These are phyloP conservation scores for Parnassius smintheus DNA, from an alignment of 2,888 invertebrate species.

Conservation along the genomic window DNA sequence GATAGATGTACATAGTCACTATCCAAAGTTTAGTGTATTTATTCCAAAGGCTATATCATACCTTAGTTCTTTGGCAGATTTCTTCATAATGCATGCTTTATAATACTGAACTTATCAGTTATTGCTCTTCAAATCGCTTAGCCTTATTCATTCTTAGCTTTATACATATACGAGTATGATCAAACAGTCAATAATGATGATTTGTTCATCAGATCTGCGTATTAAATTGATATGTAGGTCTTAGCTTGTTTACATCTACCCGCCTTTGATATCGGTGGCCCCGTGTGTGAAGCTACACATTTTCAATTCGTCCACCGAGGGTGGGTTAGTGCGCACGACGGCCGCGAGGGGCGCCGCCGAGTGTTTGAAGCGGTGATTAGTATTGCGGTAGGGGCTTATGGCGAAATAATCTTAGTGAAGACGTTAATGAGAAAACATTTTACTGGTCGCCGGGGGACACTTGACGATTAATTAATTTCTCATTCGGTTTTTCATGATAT, in stretches of 20 bases:
- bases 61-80: no score
- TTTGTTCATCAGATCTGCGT: slow-evolving; percentile 7
- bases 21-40: no score
- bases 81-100: no score
- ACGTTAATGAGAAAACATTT: slow-evolving; percentile 68
- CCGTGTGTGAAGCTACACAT: slow-evolving; percentile 48
- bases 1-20: no score
- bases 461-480: slow-evolving; percentile 57
- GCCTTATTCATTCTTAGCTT: no score
- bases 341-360: slow-evolving; percentile 45
- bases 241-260: slow-evolving; percentile 44
- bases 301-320: slow-evolving; percentile 58
- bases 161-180: no score
- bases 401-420: slow-evolving; percentile 67
- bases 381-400: slow-evolving; percentile 61
- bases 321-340: slow-evolving; percentile 48
- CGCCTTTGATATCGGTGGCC: slow-evolving; percentile 42
- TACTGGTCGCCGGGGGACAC: slow-evolving; percentile 43
- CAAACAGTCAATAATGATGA: no score
- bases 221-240: slow-evolving; percentile 51
- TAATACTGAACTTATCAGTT: no score
- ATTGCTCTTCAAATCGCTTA: no score
- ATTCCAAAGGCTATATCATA: no score
- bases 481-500: slow-evolving; percentile 32
- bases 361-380: slow-evolving; percentile 69